phyloP scores from a whole-genome alignment of 2,113 vertebrate genomes.

The Bos indicus region DNA sequence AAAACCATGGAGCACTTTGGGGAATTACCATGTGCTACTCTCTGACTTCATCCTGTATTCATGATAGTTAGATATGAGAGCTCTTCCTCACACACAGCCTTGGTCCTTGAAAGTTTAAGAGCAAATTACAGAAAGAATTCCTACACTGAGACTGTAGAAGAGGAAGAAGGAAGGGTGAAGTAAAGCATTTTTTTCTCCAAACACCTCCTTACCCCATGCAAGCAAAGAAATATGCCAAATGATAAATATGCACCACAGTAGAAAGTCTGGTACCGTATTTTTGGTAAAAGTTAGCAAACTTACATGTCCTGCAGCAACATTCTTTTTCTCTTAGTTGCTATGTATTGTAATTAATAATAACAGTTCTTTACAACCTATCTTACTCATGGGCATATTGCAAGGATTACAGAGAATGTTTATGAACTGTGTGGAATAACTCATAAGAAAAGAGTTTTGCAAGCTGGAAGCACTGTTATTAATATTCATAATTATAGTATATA shows the following conservation, averaged over 20 bases:
- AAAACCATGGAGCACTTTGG: neutral
- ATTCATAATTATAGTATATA: constrained; percentile 55
- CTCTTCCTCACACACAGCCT: neutral
- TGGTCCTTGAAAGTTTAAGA: neutral
- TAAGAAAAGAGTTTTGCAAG: constrained; percentile 52
- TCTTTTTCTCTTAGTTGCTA: constrained; percentile 28
- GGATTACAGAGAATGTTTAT: constrained; percentile 54
- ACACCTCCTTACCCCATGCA: neutral
- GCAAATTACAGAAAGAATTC: neutral
- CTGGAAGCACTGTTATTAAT: constrained; percentile 61
- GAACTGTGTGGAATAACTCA: constrained; percentile 31
- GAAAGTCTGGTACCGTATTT: neutral
- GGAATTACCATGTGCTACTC: neutral
- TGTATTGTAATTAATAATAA: constrained; percentile 56
- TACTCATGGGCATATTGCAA: constrained; percentile 33
- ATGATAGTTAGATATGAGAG: neutral
- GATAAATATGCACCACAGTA: neutral
- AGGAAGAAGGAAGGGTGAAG: neutral
- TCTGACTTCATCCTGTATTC: neutral
- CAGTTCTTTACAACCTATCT: constrained; percentile 27
- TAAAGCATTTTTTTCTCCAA: neutral
- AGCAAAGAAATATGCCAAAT: neutral
- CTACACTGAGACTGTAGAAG: neutral
- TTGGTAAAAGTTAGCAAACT: constrained; percentile 27
- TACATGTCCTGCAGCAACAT: neutral